Evolutionary conservation across 2,113 vertebrate genomes (phyloP), one percentile per base, ranked within the genome.

Genomic region (Atherinomorus stipes): DNA sequence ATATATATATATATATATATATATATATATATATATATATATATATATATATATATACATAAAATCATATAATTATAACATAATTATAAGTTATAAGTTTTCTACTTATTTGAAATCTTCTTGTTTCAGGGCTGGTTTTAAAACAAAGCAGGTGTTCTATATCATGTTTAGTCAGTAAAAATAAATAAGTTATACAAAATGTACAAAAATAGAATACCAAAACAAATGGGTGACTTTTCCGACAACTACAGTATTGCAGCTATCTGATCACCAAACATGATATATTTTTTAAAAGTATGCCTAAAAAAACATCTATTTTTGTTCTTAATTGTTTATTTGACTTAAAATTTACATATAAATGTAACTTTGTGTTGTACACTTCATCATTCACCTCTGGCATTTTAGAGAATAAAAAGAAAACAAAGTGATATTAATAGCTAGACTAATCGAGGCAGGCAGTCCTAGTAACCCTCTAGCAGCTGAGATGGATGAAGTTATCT

Each of bases 401-500:
- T 47, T 37, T 15, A 19, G 54, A 47, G 21, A 50, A 45, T 23
- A 45, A 74, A 60, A 25, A 19, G 25, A 6, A 13, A 0, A 16
- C 19, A 61, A 64, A 50, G 3, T 8, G 31, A 34, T 1, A 34
- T 16, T 2, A 34, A 50, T 5, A n/a, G 40, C 28, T 37, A 37
- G 50, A 38, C 58, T 71, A 49, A 56, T 60, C 11, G 4, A 18
- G 42, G 57, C 60, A 6, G 60, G 26, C 40, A 0, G 60, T 4
- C 21, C 25, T 19, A 49, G 12, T 31, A n/a, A 18, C 28, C 51
- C n/a, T n/a, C 51, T 18, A 59, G 28, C 45, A 19, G 34, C 18
- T 8, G 61, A 71, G 58, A 45, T 23, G 56, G 50, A 71, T 9
- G 76, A 64, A 62, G 67, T 57, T 60, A 64, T 80, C 71, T 51